Base-by-base conservation (phyloP, 1,140 invertebrate genomes). In the Oryctes rhinoceros region DNA sequence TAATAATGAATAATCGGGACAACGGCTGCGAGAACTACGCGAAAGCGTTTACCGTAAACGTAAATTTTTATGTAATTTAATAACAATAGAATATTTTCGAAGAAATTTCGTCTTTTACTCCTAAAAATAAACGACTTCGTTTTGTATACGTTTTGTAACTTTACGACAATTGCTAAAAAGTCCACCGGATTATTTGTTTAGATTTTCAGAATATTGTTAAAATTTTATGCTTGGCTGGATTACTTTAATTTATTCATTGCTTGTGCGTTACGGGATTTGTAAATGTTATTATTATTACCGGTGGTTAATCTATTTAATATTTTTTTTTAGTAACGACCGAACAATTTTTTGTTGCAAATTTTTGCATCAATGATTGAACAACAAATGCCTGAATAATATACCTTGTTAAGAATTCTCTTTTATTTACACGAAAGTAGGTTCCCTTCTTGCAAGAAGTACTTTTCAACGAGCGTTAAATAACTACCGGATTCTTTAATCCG, bases 41-140 rank as follows among this genome's bases (percentile, higher is more conserved):
- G 53, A 59, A 59, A 59, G 53, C 53, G 53, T 59, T 44, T 44
- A 59, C 53, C 53, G 53, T 18, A 59, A 59, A 59, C 53, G 13
- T 30, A 30, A 30, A 59, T 59, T 59, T 44, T 59, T 59, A 59
- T 18, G 6, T 59, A 59, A 59, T 59, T 59, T 59, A 59, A 59
- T 18, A 59, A 44, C 9, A 44, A 59, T 59, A 59, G 53, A 59
- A 59, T 59, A 59, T 59, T 59, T 59, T 59, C 53, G 53, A 59
- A 59, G 53, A 59, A 18, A 59, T 59, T 59, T 59, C 39, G 39
- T 10, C 39, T 44, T 10, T 44, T 44, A 44, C 5, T 44, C 39
- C 0, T 0, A 7, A 4, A 18, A 59, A 18, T 59, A 59, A 59
- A n/a, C 15, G 53, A 18, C 15, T 15, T 59, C 18, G 53, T 59